phyloP scores from a whole-genome alignment of 2,113 vertebrate genomes.

The Dasyornis broadbenti region DNA sequence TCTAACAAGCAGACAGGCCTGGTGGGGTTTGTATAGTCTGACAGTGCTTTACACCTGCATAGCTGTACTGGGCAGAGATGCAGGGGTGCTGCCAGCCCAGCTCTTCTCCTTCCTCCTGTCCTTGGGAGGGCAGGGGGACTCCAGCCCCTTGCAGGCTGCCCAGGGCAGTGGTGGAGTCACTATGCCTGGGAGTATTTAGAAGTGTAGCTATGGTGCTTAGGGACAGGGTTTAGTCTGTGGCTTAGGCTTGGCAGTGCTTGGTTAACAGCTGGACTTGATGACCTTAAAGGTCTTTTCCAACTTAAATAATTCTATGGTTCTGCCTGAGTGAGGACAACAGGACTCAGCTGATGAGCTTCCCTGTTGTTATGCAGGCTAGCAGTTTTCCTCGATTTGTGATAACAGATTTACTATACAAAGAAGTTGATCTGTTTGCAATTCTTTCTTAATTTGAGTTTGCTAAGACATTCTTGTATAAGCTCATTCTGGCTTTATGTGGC shows the following conservation, averaged over 20 bases:
- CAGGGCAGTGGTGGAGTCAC: background rate
- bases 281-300: background rate
- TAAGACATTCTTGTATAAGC: background rate
- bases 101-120: background rate
- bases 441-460: background rate
- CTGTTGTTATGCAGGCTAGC: background rate
- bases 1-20: background rate
- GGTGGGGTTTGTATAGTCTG: background rate
- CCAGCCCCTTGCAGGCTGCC: background rate
- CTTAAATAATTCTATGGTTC: background rate
- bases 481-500: background rate
- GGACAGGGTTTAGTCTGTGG: background rate
- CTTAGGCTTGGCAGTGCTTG: background rate
- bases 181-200: background rate
- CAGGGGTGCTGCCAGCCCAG: background rate
- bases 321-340: background rate
- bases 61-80: background rate
- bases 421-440: background rate
- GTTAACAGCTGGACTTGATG: background rate
- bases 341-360: background rate
- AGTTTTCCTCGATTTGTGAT: background rate
- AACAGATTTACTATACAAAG: background rate
- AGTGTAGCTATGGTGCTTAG: too few species aligned
- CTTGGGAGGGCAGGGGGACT: background rate
- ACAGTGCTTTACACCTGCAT: background rate